Percentiles rank a stretch among this genome's conserved stretches.
These are phyloP conservation scores for Polydesmus complanatus DNA, from an alignment of 2,888 invertebrate species.

Conservation along the genomic window DNA sequence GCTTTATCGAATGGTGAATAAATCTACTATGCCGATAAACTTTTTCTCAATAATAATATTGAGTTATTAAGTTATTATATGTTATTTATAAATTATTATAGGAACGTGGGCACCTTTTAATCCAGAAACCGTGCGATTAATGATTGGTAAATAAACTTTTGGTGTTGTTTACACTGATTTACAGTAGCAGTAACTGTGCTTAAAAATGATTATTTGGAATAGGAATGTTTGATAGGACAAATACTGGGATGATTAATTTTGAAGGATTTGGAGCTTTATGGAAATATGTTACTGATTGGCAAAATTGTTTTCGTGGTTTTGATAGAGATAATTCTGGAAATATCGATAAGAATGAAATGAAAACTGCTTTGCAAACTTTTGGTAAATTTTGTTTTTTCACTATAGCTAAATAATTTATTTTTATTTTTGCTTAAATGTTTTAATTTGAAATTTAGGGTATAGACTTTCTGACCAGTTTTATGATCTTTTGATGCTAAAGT, in stretches of 20 bases:
- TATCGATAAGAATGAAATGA: constrained; percentile 81
- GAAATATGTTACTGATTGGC: constrained; percentile 98
- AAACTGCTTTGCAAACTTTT: constrained; percentile 75
- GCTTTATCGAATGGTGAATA: constrained; percentile 72
- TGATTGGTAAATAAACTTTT: constrained; percentile 60
- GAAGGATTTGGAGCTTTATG: constrained; percentile 91
- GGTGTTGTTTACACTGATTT: neutral
- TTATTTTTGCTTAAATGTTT: neutral
- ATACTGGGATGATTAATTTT: constrained; percentile 77
- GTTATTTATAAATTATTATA: constrained; percentile 20
- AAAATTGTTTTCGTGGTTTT: constrained; percentile 83
- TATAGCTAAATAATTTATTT: neutral
- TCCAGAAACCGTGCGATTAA: constrained; percentile 87
- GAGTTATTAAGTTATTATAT: neutral
- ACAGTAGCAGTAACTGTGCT: neutral
- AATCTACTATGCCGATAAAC: neutral
- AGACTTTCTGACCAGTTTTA: constrained; percentile 65
- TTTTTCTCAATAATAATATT: neutral
- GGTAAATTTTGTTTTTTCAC: constrained; percentile 36
- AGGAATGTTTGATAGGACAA: constrained; percentile 81
- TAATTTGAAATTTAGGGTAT: constrained; percentile 33
- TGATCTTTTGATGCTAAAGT: constrained; percentile 70
- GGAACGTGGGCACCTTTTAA: constrained; percentile 95
- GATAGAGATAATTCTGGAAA: constrained; percentile 77
- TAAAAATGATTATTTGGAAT: constrained; percentile 7